A percentile compares a stretch with the other conserved stretches of the same genome.
Conservation (phyloP, 2,888 invertebrate genomes). For the Creontiades dilutus region DNA sequence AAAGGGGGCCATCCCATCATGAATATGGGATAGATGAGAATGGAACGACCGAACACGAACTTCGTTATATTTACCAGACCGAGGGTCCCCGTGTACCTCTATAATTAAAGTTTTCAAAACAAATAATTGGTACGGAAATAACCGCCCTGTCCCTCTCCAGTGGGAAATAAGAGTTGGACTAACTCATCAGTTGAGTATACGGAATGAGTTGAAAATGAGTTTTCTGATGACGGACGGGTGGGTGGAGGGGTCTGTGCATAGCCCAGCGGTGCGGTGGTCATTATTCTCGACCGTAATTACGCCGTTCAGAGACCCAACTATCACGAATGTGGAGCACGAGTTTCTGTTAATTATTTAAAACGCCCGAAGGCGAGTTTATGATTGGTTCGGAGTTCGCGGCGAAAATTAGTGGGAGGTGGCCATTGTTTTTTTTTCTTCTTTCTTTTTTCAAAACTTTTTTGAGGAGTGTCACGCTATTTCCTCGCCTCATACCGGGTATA, state of each 20-base stretch:
- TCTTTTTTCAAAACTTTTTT: too few species aligned
- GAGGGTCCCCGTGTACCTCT: neutral
- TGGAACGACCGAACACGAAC: constrained; percentile 21
- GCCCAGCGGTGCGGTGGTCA: neutral
- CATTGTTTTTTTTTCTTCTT: neutral
- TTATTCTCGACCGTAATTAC: constrained; percentile 49
- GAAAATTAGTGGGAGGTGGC: neutral
- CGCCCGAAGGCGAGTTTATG: constrained; percentile 3
- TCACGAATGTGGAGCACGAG: constrained; percentile 14
- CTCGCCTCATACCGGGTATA: too few species aligned
- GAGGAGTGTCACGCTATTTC: too few species aligned
- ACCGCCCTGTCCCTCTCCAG: neutral
- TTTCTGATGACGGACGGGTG: neutral
- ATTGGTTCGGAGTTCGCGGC: constrained; percentile 10
- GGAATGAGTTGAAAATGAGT: constrained; percentile 58
- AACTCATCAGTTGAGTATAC: constrained; percentile 38
- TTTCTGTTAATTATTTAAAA: constrained; percentile 24
- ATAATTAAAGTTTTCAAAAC: constrained; percentile 51
- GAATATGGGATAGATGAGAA: neutral
- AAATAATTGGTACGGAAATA: constrained; percentile 48
- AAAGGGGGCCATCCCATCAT: constrained; percentile 4
- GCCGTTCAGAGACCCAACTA: neutral
- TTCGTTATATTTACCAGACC: constrained; percentile 43
- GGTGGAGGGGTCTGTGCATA: neutral
- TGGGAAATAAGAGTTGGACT: constrained; percentile 35